Evolutionary conservation across 2,113 vertebrate species (phyloP).

Genomic region (Seriola dumerili): DNA sequence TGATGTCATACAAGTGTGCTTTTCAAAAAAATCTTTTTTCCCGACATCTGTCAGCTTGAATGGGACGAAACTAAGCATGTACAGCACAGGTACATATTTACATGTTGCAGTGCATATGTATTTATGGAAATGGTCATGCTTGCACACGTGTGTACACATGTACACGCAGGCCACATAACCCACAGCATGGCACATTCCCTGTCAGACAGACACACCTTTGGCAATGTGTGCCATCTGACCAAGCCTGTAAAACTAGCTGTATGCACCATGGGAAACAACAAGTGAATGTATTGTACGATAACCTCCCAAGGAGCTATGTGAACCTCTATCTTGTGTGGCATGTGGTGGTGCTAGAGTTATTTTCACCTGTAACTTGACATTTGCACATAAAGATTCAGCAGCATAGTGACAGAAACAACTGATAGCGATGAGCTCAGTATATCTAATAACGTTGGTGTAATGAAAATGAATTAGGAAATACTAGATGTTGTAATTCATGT

Average conservation of each 20-base stretch:
- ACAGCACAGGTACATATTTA: neutral
- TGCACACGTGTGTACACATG: neutral
- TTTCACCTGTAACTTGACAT: neutral
- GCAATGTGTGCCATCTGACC: neutral
- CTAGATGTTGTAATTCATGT: slow-evolving; percentile 13
- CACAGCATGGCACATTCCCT: slow-evolving; percentile 15
- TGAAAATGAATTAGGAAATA: slow-evolving; percentile 11
- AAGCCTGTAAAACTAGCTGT: slow-evolving; percentile 66
- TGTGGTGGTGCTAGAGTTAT: neutral
- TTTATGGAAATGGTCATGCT: neutral
- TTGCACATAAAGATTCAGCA: neutral
- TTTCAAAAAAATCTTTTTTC: neutral
- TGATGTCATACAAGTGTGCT: slow-evolving; percentile 23
- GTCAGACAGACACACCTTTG: slow-evolving; percentile 59
- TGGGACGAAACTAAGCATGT: neutral
- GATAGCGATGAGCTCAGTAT: neutral
- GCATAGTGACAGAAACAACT: neutral
- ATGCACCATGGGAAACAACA: slow-evolving; percentile 35
- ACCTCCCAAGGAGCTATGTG: neutral
- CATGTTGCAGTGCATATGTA: neutral
- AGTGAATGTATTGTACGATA: neutral
- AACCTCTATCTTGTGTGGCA: neutral
- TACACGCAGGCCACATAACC: neutral
- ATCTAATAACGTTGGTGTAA: neutral
- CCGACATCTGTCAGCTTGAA: neutral